These are phyloP conservation scores for Bombyx mori DNA, from an alignment of 1,140 invertebrate genomes.

Conservation along the genomic window DNA sequence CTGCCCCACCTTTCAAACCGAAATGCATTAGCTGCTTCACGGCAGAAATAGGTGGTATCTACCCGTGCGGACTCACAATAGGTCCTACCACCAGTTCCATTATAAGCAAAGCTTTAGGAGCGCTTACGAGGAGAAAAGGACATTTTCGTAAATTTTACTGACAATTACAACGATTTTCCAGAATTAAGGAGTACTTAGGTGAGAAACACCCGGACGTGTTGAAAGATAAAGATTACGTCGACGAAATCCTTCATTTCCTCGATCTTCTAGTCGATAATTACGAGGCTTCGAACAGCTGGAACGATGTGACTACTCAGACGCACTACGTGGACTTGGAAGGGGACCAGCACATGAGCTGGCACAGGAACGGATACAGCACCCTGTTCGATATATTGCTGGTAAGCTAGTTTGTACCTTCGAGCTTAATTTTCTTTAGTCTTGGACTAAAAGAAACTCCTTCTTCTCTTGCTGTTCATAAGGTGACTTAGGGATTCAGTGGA, in stretches of 20 bases:
- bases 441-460: no score
- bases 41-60: no score
- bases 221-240: slow-evolving; percentile 33
- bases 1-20: no score
- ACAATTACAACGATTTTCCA: slow-evolving; percentile 8
- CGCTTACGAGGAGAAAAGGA: no score
- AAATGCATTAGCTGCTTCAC: no score
- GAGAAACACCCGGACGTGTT: slow-evolving; percentile 24
- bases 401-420: slow-evolving; percentile 10
- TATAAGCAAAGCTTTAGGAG: no score
- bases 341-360: slow-evolving; percentile 45
- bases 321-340: slow-evolving; percentile 28
- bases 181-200: slow-evolving; percentile 17
- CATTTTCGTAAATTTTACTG: no score
- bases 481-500: no score
- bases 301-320: slow-evolving; percentile 31
- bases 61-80: no score
- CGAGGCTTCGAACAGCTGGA: slow-evolving; percentile 42
- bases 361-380: slow-evolving; percentile 44
- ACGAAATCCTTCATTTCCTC: slow-evolving; percentile 32
- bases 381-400: slow-evolving; percentile 53
- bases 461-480: no score
- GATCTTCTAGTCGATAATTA: slow-evolving; percentile 38
- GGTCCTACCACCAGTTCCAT: no score
- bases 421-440: no score